Percentiles rank a stretch among this genome's conserved stretches.
These are phyloP conservation scores for Caerostris extrusa DNA, from an alignment of 1,140 invertebrate genomes.

Conservation along the genomic window DNA sequence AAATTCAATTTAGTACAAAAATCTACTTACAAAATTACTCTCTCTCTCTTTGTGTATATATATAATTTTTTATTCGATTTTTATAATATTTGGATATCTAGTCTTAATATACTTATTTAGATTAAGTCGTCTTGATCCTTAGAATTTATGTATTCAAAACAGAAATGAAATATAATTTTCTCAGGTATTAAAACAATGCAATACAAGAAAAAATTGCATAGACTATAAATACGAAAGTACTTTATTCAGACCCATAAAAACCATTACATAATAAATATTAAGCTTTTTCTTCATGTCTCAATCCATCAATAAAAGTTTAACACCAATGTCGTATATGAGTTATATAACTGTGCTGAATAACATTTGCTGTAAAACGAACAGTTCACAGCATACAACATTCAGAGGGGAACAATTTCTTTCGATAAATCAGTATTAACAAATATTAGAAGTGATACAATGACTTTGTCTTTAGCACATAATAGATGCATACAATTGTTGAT, in stretches of 20 bases:
- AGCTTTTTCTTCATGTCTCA: constrained; percentile 21
- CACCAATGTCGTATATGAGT: constrained; percentile 58
- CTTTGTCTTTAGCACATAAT: not conserved
- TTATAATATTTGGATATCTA: not conserved
- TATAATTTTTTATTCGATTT: not conserved
- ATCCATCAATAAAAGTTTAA: constrained; percentile 48
- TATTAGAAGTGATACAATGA: not conserved
- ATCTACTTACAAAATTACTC: no score
- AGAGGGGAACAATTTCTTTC: constrained; percentile 5
- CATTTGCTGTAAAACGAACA: constrained; percentile 47
- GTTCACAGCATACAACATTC: constrained; percentile 45
- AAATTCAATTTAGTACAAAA: no score
- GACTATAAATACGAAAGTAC: constrained; percentile 58
- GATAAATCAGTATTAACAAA: not conserved
- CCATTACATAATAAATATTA: constrained; percentile 71
- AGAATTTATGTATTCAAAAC: no score
- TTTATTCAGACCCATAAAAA: constrained; percentile 73
- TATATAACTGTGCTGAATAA: constrained; percentile 19
- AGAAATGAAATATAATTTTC: not conserved
- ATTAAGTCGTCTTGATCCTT: not conserved
- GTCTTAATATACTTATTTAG: not conserved
- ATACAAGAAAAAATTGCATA: not conserved
- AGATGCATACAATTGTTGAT: not conserved
- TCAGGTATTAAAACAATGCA: not conserved
- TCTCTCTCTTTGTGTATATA: not conserved